These are phyloP conservation scores for Meloidogyne exigua DNA, from an alignment of 1,140 invertebrate species.

Conservation along the genomic window DNA sequence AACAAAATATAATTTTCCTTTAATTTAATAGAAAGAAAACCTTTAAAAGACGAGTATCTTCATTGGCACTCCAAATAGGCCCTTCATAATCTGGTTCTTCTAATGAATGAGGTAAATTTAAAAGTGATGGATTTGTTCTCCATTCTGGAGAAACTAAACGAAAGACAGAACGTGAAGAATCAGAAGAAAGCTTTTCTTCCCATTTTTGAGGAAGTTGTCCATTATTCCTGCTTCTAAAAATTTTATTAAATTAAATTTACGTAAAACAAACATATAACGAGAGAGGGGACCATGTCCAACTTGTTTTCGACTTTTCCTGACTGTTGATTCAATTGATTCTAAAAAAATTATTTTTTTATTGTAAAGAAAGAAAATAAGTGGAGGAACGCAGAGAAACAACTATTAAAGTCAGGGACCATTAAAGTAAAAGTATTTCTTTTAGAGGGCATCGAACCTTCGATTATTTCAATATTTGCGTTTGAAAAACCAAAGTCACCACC, in stretches of 20 bases:
- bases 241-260: not conserved
- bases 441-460: too few relatives aligned
- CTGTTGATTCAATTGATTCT: slow-evolving; percentile 24
- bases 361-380: not conserved
- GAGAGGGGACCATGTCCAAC: slow-evolving; percentile 16
- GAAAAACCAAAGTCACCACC: too few relatives aligned
- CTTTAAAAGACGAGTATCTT: slow-evolving; percentile 31
- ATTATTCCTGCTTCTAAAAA: slow-evolving; percentile 5
- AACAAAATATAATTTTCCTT: not conserved
- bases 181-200: not conserved
- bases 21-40: not conserved
- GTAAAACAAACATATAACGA: slow-evolving; percentile 15
- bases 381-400: too few relatives aligned
- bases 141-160: slow-evolving; percentile 23
- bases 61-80: slow-evolving; percentile 26
- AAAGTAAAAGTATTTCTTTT: too few relatives aligned
- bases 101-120: not conserved
- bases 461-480: too few relatives aligned
- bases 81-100: slow-evolving; percentile 34
- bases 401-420: too few relatives aligned
- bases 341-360: not conserved
- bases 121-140: slow-evolving; percentile 10
- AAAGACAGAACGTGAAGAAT: slow-evolving; percentile 11
- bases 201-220: slow-evolving; percentile 10
- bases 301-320: slow-evolving; percentile 27